Evolutionary conservation across 2,888 invertebrate species (phyloP), one percentile per base, ranked within the genome.

Genomic region (Mesorhabditis sp.): DNA sequence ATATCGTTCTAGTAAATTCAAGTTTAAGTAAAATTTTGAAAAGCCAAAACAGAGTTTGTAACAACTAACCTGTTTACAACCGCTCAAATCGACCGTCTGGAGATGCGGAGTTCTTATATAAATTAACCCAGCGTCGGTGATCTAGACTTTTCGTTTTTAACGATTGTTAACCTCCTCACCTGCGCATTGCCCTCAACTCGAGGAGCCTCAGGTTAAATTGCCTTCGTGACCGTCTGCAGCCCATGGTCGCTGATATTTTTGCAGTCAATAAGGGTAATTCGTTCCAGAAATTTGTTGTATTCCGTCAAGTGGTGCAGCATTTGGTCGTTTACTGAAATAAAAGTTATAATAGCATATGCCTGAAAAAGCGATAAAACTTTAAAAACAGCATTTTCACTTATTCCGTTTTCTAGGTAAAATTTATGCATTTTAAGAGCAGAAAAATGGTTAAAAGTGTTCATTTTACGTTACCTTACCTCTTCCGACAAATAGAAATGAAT

Each of bases 231-330:
- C 5, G 70, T 70, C 43, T 74, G 76, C 4, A 83, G 76, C 4
- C 83, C 83, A 74, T 79, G 45, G 63, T 70, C 45, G 4, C 15
- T 7, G 6, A 43, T n/a, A 45, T 61, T 70, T 10, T 77, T 72
- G 70, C 85, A 85, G 65, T 84, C 82, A 62, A 85, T 78, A 64
- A 85, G 73, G 6, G 79, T 74, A 68, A 85, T 81, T 65, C 77
- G 77, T 62, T 77, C 72, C 13, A 85, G 75, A 10, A 71, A 69
- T 65, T 80, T 80, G 69, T 79, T 80, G 68, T 78, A 76, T 64
- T 69, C 72, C 41, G 76, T 75, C 58, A 82, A 72, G 43, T 75
- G 70, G 43, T 68, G 61, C 68, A 85, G 74, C 44, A 81, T 72
- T 0, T 76, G 75, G 71, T 77, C 77, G 7, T 72, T 77, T 10